Percentiles rank a stretch among this genome's conserved stretches.
These are phyloP conservation scores for Dicerorhinus sumatrensis DNA, from an alignment of 2,113 vertebrate species.

Conservation along the genomic window DNA sequence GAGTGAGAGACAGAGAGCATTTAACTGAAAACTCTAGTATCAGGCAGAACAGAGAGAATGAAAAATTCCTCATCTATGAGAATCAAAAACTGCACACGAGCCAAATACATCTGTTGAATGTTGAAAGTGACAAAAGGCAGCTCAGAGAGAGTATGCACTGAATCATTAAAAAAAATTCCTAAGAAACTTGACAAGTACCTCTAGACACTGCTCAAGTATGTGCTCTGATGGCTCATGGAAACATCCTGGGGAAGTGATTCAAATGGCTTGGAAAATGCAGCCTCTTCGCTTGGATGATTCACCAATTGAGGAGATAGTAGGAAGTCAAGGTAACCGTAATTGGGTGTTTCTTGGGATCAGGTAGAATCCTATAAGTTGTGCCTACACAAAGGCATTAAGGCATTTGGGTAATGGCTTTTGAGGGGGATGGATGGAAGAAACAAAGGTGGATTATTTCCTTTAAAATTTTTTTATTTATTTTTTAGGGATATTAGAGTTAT, in stretches of 20 bases:
- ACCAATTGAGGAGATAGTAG: not conserved
- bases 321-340: not conserved
- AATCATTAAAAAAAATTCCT: slow-evolving; percentile 79
- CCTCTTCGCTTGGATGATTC: slow-evolving; percentile 8
- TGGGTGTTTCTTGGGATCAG: not conserved
- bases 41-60: slow-evolving; percentile 45
- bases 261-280: not conserved
- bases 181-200: slow-evolving; percentile 79
- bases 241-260: slow-evolving; percentile 45
- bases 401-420: not conserved
- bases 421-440: not conserved
- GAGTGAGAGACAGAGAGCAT: not conserved
- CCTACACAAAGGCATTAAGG: not conserved
- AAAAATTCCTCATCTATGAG: slow-evolving; percentile 71
- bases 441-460: not conserved
- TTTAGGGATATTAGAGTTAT: not conserved
- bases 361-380: not conserved
- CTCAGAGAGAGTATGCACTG: slow-evolving; percentile 72
- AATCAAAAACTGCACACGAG: slow-evolving; percentile 61
- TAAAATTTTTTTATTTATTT: not conserved
- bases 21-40: slow-evolving; percentile 27
- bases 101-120: slow-evolving; percentile 74
- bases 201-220: slow-evolving; percentile 75
- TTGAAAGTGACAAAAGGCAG: slow-evolving; percentile 78
- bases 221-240: slow-evolving; percentile 53